A percentile compares a stretch with the other conserved stretches of the same genome.
phyloP scores from a whole-genome alignment of 2,888 invertebrate genomes.

The Poecilus cupreus region DNA sequence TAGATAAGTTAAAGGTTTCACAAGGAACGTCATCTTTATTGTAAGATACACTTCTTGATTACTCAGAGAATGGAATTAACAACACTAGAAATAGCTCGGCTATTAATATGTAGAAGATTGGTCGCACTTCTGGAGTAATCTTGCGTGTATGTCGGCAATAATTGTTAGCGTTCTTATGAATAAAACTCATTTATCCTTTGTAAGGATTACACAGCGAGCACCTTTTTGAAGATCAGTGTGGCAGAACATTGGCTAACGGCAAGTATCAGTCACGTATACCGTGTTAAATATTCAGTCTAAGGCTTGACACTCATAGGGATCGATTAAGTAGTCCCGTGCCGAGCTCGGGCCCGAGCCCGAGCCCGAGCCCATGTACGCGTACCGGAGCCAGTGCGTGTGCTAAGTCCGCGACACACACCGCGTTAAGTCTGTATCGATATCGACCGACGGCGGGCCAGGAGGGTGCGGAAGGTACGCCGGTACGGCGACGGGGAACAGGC shows the following conservation, averaged over 20 bases:
- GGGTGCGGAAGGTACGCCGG: not conserved
- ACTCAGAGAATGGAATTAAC: not conserved
- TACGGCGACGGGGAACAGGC: not conserved
- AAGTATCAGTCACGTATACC: slow-evolving; percentile 21
- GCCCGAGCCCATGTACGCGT: not conserved
- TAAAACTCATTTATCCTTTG: slow-evolving; percentile 34
- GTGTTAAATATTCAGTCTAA: slow-evolving; percentile 37
- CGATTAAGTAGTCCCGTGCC: slow-evolving; percentile 15
- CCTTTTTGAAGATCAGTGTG: not conserved
- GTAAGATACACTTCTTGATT: not conserved
- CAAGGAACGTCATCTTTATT: not conserved
- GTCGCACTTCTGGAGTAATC: not conserved
- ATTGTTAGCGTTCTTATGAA: slow-evolving; percentile 7
- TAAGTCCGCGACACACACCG: slow-evolving; percentile 10
- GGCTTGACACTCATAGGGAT: slow-evolving; percentile 24
- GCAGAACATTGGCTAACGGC: not conserved
- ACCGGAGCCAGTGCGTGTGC: not conserved
- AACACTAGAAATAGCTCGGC: slow-evolving; percentile 1
- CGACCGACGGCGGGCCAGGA: not conserved
- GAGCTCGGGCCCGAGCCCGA: not conserved
- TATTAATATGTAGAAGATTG: slow-evolving; percentile 21
- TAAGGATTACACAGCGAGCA: slow-evolving; percentile 26
- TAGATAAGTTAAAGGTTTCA: no score
- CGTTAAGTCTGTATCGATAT: slow-evolving; percentile 52
- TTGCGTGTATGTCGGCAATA: slow-evolving; percentile 37